Conservation (phyloP, 2,888 invertebrate genomes). For the Lypha dubia region DNA sequence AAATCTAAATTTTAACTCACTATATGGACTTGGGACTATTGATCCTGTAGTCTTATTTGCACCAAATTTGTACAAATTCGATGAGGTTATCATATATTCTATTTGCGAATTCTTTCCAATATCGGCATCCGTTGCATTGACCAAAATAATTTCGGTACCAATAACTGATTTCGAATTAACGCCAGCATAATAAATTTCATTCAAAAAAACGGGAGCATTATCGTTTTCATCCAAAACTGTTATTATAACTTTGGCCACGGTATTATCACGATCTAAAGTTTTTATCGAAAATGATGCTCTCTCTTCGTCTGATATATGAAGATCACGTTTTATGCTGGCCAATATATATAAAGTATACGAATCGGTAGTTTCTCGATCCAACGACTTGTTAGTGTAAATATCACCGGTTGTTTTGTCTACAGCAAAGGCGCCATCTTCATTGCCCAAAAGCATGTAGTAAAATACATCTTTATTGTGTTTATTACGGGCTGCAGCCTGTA, state of each 20-base stretch:
- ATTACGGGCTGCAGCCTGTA: slow-evolving; percentile 85
- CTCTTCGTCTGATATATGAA: slow-evolving; percentile 85
- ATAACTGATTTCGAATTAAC: slow-evolving; percentile 91
- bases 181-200: slow-evolving; percentile 84
- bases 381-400: slow-evolving; percentile 90
- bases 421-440: slow-evolving; percentile 90
- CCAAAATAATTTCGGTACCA: slow-evolving; percentile 89
- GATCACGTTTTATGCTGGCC: slow-evolving; percentile 92
- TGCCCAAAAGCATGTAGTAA: slow-evolving; percentile 92
- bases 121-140: slow-evolving; percentile 93
- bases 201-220: slow-evolving; percentile 90
- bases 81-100: slow-evolving; percentile 91
- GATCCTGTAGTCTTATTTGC: slow-evolving; percentile 91
- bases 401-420: slow-evolving; percentile 92
- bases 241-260: slow-evolving; percentile 89
- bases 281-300: slow-evolving; percentile 83
- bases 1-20: slow-evolving; percentile 72
- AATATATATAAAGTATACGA: slow-evolving; percentile 90
- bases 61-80: slow-evolving; percentile 91
- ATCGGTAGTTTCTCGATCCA: slow-evolving; percentile 91
- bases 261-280: slow-evolving; percentile 85
- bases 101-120: slow-evolving; percentile 92
- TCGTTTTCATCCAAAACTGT: slow-evolving; percentile 93
- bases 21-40: slow-evolving; percentile 93
- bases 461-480: slow-evolving; percentile 92